Conservation (phyloP, 2,113 vertebrate species). For the Triplophysa dalaica region DNA sequence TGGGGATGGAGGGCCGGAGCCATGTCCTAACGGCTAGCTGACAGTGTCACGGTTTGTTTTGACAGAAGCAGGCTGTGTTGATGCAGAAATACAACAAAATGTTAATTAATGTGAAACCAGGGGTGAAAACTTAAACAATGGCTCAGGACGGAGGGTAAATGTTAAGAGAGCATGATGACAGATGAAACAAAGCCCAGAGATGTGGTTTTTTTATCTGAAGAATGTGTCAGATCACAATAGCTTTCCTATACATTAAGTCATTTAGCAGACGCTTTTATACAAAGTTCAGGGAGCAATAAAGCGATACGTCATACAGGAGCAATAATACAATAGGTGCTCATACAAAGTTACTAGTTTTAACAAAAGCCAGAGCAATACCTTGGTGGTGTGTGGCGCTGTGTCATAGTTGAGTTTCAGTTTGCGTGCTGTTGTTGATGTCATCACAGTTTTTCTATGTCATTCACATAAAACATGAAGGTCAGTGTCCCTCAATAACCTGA, state of each 20-base stretch:
- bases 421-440: neutral
- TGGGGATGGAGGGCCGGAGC: neutral
- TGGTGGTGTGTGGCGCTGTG: neutral
- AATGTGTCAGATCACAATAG: neutral
- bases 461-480: neutral
- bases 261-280: too few species aligned
- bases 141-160: constrained; percentile 47
- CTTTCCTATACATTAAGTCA: neutral
- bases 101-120: constrained; percentile 49
- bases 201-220: neutral
- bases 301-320: too few species aligned
- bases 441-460: neutral
- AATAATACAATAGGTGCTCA: too few species aligned
- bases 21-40: neutral
- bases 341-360: too few species aligned
- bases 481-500: neutral
- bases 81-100: constrained; percentile 40
- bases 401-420: neutral
- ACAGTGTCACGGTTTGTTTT: neutral
- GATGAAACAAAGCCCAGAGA: too few species aligned
- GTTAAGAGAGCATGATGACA: constrained; percentile 41
- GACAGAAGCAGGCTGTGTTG: neutral
- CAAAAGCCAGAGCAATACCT: too few species aligned
- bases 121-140: constrained; percentile 47
- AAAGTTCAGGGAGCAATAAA: too few species aligned